Evolutionary conservation across 2,797 vertebrate species (phyloP).

Genomic region (Rhodeus uyekii): DNA sequence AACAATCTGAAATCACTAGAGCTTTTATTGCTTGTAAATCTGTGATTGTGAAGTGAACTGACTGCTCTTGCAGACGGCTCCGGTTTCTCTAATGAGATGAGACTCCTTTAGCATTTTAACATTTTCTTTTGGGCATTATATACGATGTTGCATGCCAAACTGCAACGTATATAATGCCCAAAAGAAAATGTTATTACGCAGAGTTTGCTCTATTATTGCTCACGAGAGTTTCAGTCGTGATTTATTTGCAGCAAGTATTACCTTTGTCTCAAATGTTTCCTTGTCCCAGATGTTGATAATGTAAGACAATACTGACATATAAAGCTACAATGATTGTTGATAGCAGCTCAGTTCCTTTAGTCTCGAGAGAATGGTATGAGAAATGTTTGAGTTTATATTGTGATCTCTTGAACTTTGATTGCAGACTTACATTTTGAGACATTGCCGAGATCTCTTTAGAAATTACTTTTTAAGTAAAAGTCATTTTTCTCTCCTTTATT

Average conservation of each 20-base stretch:
- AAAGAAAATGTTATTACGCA: neutral
- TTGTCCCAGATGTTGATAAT: neutral
- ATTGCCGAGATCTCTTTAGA: neutral
- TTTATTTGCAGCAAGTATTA: neutral
- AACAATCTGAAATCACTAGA: slow-evolving; percentile 60
- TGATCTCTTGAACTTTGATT: neutral
- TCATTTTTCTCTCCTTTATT: neutral
- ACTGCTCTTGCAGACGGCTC: slow-evolving; percentile 63
- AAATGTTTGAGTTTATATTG: neutral
- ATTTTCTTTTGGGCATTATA: no score
- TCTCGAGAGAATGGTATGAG: neutral
- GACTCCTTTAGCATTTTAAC: no score
- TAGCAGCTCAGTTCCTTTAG: neutral
- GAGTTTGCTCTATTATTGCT: slow-evolving; percentile 40
- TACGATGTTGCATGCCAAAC: no score
- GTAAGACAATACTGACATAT: neutral
- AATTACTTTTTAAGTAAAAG: neutral
- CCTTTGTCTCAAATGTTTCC: neutral
- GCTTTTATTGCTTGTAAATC: slow-evolving; percentile 49
- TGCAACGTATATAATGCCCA: slow-evolving; percentile 1
- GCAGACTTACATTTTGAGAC: neutral
- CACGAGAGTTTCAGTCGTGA: neutral
- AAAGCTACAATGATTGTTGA: neutral
- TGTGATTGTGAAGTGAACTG: slow-evolving; percentile 36
- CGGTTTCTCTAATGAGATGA: slow-evolving; percentile 75